Evolutionary conservation across 2,797 vertebrate species (phyloP).

Genomic region (Arnoldichthys spilopterus): DNA sequence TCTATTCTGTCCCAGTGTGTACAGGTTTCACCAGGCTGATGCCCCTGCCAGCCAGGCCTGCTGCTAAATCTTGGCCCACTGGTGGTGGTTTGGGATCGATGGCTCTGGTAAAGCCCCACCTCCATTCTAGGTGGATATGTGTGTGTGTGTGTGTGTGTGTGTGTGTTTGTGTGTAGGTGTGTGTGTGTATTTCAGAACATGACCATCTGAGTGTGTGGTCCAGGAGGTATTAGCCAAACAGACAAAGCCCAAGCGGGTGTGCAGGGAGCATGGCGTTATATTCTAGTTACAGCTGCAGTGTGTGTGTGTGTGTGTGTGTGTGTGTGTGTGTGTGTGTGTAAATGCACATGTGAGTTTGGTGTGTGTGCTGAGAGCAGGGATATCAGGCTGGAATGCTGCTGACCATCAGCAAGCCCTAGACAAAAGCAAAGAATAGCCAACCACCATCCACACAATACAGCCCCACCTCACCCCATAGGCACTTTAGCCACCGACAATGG

Average conservation of each 20-base stretch:
- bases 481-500: slow-evolving; percentile 42
- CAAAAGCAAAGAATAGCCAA: slow-evolving; percentile 58
- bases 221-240: slow-evolving; percentile 43
- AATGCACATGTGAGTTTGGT: not conserved
- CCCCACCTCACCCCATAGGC: slow-evolving; percentile 35
- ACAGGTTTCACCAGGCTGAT: slow-evolving; percentile 14
- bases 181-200: slow-evolving; percentile 10
- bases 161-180: slow-evolving; percentile 25
- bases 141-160: slow-evolving; percentile 26
- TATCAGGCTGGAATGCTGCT: slow-evolving; percentile 72
- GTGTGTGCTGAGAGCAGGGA: slow-evolving; percentile 61
- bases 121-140: slow-evolving; percentile 35
- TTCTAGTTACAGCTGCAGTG: slow-evolving; percentile 39
- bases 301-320: slow-evolving; percentile 8
- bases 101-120: slow-evolving; percentile 39
- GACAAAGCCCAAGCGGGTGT: slow-evolving; percentile 47
- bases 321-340: slow-evolving; percentile 41
- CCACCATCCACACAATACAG: slow-evolving; percentile 49
- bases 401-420: slow-evolving; percentile 65
- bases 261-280: slow-evolving; percentile 43
- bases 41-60: slow-evolving; percentile 1
- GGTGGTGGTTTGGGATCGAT: slow-evolving; percentile 35
- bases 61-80: slow-evolving; percentile 23
- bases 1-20: slow-evolving; percentile 18
- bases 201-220: slow-evolving; percentile 20